Evolutionary conservation across 2,113 vertebrate genomes (phyloP), one percentile per base, ranked within the genome.

Genomic region (Tricholaema leucomelas): DNA sequence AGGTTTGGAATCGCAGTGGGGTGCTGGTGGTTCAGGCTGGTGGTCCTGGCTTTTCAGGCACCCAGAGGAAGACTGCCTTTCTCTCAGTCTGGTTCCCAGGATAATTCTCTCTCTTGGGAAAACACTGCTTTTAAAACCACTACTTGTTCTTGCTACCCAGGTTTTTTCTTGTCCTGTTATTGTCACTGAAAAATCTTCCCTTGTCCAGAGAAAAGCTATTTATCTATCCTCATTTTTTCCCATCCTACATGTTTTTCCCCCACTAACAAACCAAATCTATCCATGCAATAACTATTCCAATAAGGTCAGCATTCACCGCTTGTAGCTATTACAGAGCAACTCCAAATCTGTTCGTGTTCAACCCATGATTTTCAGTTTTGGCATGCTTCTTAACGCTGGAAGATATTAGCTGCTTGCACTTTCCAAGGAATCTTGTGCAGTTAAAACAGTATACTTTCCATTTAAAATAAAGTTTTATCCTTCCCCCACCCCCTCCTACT

Each of bases 391-490:
- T 52, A 61, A 69, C 33, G 77, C 30, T 96, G 94, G 92, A 96
- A 93, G 72, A 84, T 95, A 84, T 81, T 85, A 84, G 44, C 40
- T 12, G 6, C 40, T 88, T 94, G 36, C 65, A 72, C 90, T 95
- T 96, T 96, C 90, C 90, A 94, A 95, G 88, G 83, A 94, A 88
- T 90, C 74, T 87, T 50, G 21, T 87, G 40, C 31, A 63, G 90
- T 88, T 90, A 90, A 90, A 95, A 63, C 38, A 88, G 25, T 76
- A 61, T 30, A 2, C 0, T 86, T 95, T 94, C 73, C 71, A 87
- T 66, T 90, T 25, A 82, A 93, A 85, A 85, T 23, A 88, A 90
- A 79, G 28, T 70, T 75, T 44, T 46, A 58, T 63, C 9, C 5
- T 20, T 58, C 17, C 25, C 2, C 7, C 6, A 10, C 18, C 21